Conservation (phyloP, 2,888 invertebrate genomes). For the Drosophila cracens region DNA sequence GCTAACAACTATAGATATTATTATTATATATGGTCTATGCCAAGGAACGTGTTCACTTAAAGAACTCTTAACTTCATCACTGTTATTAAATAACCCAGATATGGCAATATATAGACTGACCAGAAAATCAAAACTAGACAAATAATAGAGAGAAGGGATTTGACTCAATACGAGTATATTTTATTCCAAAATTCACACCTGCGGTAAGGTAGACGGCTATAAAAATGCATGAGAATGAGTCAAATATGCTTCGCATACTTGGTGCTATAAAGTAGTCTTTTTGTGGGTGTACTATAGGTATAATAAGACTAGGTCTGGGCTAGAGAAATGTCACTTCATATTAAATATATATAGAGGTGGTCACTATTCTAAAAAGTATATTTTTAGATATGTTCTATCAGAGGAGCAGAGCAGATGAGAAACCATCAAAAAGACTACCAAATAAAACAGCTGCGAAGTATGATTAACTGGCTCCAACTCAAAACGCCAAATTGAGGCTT, state of each 20-base stretch:
- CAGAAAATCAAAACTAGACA: not conserved
- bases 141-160: not conserved
- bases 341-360: not conserved
- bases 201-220: conserved; percentile 46
- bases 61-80: not conserved
- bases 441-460: conserved; percentile 23
- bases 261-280: conserved; percentile 20
- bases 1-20: not conserved
- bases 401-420: not conserved
- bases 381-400: not conserved
- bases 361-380: not conserved
- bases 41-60: not conserved
- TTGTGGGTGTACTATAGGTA: not conserved
- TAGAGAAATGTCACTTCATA: not conserved
- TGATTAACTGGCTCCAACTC: conserved; percentile 65
- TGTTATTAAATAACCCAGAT: not conserved
- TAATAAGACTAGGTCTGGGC: not conserved
- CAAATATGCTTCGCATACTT: conserved; percentile 27
- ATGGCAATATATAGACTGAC: not conserved
- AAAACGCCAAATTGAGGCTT: conserved; percentile 81
- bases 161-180: not conserved
- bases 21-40: not conserved
- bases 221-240: conserved; percentile 21
- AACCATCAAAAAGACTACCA: conserved; percentile 9
- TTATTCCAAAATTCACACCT: conserved; percentile 41